Percentiles rank a stretch among this genome's conserved stretches.
These are phyloP conservation scores for Ctenodactylus gundi DNA, from an alignment of 2,113 vertebrate species.

Conservation along the genomic window DNA sequence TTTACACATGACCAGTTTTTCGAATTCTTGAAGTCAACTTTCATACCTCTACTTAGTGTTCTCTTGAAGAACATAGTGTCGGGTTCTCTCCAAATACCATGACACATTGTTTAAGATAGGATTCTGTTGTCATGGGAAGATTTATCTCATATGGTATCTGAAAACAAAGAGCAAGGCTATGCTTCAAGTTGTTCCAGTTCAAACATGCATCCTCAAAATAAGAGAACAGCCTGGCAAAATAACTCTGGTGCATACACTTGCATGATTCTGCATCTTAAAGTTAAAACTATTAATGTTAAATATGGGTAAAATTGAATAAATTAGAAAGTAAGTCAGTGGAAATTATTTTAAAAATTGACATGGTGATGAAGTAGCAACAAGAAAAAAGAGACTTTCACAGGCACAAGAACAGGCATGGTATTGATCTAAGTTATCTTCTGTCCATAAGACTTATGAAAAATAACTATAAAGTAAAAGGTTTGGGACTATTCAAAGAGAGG, in stretches of 20 bases:
- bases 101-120: not conserved
- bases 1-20: slow-evolving; percentile 27
- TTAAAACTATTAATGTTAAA: slow-evolving; percentile 47
- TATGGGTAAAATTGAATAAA: slow-evolving; percentile 23
- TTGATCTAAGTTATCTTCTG: not conserved
- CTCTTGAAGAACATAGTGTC: slow-evolving; percentile 4
- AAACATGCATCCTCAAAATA: not conserved
- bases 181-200: slow-evolving; percentile 38
- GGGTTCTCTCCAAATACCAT: not conserved
- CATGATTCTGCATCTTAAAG: slow-evolving; percentile 5
- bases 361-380: slow-evolving; percentile 22
- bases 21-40: not conserved
- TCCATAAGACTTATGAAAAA: slow-evolving; percentile 4
- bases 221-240: not conserved
- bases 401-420: not conserved
- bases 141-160: slow-evolving; percentile 34
- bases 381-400: not conserved
- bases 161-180: slow-evolving; percentile 11
- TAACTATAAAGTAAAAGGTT: not conserved
- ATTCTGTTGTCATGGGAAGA: not conserved
- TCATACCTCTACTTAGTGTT: not conserved
- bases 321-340: not conserved
- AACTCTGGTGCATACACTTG: not conserved
- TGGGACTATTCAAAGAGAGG: not conserved
- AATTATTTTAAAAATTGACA: not conserved